Conservation (phyloP, 2,888 invertebrate species). For the Torymus auratus region DNA sequence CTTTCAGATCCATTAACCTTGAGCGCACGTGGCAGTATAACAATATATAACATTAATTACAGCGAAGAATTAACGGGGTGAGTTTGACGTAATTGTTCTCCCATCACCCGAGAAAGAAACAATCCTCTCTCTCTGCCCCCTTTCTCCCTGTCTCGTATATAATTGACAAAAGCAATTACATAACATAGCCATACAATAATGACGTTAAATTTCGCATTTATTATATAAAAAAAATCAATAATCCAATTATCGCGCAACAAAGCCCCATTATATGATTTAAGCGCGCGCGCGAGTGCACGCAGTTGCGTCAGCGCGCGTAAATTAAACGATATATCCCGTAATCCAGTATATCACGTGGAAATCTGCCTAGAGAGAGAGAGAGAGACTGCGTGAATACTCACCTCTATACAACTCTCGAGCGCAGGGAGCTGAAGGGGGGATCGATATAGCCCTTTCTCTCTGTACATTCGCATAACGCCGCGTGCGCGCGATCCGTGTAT, state of each 20-base stretch:
- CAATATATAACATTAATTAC: too few relatives aligned
- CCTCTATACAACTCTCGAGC: constrained; percentile 9
- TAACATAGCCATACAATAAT: too few relatives aligned
- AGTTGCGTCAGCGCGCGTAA: constrained; percentile 13
- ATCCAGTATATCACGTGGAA: constrained; percentile 14
- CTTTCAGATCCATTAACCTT: too few relatives aligned
- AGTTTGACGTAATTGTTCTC: too few relatives aligned
- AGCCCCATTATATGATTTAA: constrained; percentile 5
- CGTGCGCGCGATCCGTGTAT: neutral
- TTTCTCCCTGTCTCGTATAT: too few relatives aligned
- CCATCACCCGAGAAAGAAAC: too few relatives aligned
- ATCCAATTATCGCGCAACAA: constrained; percentile 22
- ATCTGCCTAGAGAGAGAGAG: neutral
- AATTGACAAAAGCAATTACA: too few relatives aligned
- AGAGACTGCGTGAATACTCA: neutral
- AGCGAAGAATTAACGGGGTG: too few relatives aligned
- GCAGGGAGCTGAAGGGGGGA: neutral
- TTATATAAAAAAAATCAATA: constrained; percentile 9
- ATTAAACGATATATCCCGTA: neutral
- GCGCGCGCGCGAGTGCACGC: too few relatives aligned
- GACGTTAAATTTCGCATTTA: too few relatives aligned
- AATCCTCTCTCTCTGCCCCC: too few relatives aligned
- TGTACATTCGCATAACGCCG: neutral
- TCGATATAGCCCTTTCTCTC: neutral
- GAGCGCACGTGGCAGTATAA: too few relatives aligned